These are phyloP conservation scores for Irena cyanogastra DNA, from an alignment of 2,113 vertebrate species.

Conservation along the genomic window DNA sequence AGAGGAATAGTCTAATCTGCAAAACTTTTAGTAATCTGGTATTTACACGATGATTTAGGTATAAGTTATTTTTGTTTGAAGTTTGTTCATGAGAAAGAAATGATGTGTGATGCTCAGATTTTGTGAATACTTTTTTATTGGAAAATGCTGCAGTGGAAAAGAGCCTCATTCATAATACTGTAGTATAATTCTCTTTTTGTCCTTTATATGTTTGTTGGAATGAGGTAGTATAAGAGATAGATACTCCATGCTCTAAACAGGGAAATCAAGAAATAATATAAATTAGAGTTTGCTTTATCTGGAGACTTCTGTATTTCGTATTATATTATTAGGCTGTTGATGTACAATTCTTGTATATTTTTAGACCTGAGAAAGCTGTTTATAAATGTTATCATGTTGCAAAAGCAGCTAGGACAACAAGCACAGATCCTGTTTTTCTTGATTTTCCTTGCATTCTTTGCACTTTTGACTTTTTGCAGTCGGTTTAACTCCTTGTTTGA, in stretches of 20 bases:
- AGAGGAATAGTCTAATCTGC: background rate
- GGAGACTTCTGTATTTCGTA: background rate
- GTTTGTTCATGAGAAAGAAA: background rate
- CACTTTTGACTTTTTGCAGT: background rate
- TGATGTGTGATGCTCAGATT: background rate
- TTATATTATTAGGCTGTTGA: background rate
- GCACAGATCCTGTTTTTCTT: background rate
- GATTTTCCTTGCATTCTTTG: background rate
- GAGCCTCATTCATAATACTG: background rate
- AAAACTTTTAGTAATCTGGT: background rate
- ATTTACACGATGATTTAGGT: background rate
- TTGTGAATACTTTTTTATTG: background rate
- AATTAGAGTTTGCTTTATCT: background rate
- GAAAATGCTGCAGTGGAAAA: background rate
- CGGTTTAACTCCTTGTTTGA: background rate
- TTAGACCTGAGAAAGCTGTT: background rate
- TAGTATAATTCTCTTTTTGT: background rate
- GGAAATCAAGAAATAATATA: background rate
- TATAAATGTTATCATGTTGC: background rate
- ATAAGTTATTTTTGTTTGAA: background rate
- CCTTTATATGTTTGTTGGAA: background rate
- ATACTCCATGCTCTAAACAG: background rate
- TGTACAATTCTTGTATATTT: background rate
- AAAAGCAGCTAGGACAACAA: background rate
- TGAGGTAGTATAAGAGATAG: background rate